Evolutionary conservation across 2,888 invertebrate species (phyloP).

Genomic region (Lasius platythorax): DNA sequence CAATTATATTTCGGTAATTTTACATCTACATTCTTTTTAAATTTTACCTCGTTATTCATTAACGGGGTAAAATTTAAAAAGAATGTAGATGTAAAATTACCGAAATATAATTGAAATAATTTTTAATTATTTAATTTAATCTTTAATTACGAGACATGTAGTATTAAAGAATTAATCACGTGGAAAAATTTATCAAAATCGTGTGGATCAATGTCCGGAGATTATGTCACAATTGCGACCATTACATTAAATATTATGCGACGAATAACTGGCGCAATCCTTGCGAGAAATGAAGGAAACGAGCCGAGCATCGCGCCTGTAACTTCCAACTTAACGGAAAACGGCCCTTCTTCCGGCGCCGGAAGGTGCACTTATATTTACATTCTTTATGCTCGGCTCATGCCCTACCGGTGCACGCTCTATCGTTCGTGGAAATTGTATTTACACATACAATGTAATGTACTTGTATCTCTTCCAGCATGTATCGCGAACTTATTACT

Average conservation of each 20-base stretch:
- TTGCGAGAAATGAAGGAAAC: background rate
- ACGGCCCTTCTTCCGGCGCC: conserved; percentile 21
- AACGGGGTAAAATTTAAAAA: background rate
- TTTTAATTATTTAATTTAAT: too few relatives aligned
- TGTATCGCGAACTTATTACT: conserved; percentile 23
- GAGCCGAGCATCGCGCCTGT: background rate
- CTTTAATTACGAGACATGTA: background rate
- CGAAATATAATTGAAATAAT: too few relatives aligned
- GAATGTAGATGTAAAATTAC: too few relatives aligned
- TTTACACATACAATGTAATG: background rate
- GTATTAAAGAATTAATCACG: conserved; percentile 54
- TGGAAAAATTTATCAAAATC: conserved; percentile 54
- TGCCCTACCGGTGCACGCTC: background rate
- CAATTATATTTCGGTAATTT: background rate
- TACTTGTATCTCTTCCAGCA: background rate
- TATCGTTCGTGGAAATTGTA: conserved; percentile 23
- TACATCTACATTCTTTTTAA: background rate
- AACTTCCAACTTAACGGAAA: conserved; percentile 60
- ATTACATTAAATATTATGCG: conserved; percentile 51
- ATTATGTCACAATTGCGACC: conserved; percentile 26
- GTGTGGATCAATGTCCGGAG: conserved; percentile 41
- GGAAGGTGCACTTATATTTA: conserved; percentile 48
- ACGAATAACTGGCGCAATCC: conserved; percentile 57
- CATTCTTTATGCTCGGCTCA: conserved; percentile 20
- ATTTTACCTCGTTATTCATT: background rate